Evolutionary conservation across 2,888 invertebrate species (phyloP), one percentile per base, ranked within the genome.

Genomic region (Papilio gigon): DNA sequence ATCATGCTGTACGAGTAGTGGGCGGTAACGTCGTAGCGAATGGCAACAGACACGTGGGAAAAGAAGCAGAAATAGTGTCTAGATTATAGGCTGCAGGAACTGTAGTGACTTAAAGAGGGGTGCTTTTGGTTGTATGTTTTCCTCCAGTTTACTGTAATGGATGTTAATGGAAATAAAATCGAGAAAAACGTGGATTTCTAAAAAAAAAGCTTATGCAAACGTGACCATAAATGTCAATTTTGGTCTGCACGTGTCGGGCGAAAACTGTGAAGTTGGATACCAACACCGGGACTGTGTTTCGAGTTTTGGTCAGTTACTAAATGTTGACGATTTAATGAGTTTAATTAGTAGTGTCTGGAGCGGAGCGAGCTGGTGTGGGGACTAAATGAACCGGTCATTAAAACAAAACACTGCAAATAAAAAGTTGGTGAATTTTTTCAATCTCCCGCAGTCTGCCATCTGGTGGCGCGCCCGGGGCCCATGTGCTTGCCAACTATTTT

Each of bases 381-480:
- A 30, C 9, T 12, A 37, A 58, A 33, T 33, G n/a, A 44, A 44
- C 22, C 25, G 44, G n/a, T 59, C 20, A 33, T 42, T 58, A 27
- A 30, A 65, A 65, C 14, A 30, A 20, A 56, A 65, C 22, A 58
- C 58, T 30, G 64, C 14, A 30, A 35, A 59, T 22, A 47, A 44
- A 47, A 56, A 47, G n/a, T 1, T 58, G 9, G 47, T 25, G 42
- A 44, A 22, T 47, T 65, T 44, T 47, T 59, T 66, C 12, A 25
- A 11, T 42, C 60, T 60, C 37, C 62, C 62, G 44, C 42, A 30
- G 44, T 30, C 62, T 6, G 42, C 37, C 59, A 66, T 66, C 59
- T 60, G 66, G 66, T 30, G 2, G 35, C 47, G 22, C 25, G 27
- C 35, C 44, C 47, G 4, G 22, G 4, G 22, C 8, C 59, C 66